These are phyloP conservation scores for Sisyra nigra DNA, from an alignment of 2,888 invertebrate genomes.

Conservation along the genomic window DNA sequence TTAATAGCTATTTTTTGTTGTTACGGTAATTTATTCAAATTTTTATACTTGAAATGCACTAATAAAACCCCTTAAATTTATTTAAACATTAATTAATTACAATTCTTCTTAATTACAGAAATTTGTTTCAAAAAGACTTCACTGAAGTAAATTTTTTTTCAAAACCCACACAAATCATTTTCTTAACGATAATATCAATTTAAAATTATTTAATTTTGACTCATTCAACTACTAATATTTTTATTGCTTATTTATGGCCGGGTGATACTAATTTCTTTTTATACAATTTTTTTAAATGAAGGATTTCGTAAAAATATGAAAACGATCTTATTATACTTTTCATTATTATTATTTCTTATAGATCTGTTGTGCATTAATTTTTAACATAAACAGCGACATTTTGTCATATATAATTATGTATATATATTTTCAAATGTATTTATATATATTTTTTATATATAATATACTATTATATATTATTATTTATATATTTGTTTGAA, in stretches of 20 bases:
- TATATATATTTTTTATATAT: not conserved
- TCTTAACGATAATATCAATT: too few relatives aligned
- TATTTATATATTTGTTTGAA: constrained; percentile 1
- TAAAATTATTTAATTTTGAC: not conserved
- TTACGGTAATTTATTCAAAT: too few relatives aligned
- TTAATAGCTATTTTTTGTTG: too few relatives aligned
- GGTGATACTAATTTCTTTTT: constrained; percentile 5
- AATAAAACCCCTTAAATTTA: constrained; percentile 8
- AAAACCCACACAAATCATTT: not conserved
- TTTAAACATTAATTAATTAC: constrained; percentile 4
- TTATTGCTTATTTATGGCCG: constrained; percentile 5
- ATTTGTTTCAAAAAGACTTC: not conserved
- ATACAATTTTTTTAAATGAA: constrained; percentile 3
- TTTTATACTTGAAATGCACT: too few relatives aligned
- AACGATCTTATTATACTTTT: too few relatives aligned
- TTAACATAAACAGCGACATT: not conserved
- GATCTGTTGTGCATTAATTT: too few relatives aligned
- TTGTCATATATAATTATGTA: not conserved
- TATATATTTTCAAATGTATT: not conserved
- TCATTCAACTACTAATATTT: not conserved
- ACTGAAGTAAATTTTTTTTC: not conserved
- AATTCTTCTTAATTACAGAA: constrained; percentile 4
- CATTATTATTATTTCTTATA: too few relatives aligned
- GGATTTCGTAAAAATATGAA: constrained; percentile 2
- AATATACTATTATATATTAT: not conserved